Base-by-base conservation (phyloP, 2,888 invertebrate species). In the Megamerina dolium region DNA sequence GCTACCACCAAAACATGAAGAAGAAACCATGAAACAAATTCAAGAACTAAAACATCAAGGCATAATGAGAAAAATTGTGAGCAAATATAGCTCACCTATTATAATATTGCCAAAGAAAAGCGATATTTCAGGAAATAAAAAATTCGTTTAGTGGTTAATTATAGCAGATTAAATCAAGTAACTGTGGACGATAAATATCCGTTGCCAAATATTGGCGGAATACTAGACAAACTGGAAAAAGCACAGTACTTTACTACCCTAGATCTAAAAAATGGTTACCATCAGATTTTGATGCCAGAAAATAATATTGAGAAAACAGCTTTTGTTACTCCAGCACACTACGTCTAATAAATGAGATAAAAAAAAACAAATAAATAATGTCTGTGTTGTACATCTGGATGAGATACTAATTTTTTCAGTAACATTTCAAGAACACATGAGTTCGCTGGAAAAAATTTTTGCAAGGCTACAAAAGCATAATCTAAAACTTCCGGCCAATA, bases 11-110 rank as follows among this genome's bases (percentile, higher is more conserved):
- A 30, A 35, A 21, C 35, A 35, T 10, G 35, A 35, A 21, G 35
- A 35, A 21, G 35, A 35, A 21, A 21, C 21, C 8, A 35, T 20
- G n/a, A n/a, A 20, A 9, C 27, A 38, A 38, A 32, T 38, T n/a
- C 5, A 10, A 9, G 45, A 47, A 16, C 45, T 50, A 45, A 45
- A 50, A 27, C 20, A 8, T 2, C 43, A 50, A 30, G 50, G 50
- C 1, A 45, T 48, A 10, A 45, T 48, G 1, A 40, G 45, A 29
- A 47, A 48, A 17, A 45, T 45, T 26, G 44, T 6, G n/a, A 23
- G 23, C 16, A 21, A 30, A 30, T 30, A 30, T 13, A 30, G 30
- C 13, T 30, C 30, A n/a, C 30, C 30, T n/a, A 30, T 58, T 34
- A 32, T 37, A 10, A 50, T 51, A 33, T 48, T 49, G 5, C 35